Percentiles rank a stretch among this genome's conserved stretches.
Conservation (phyloP, 2,113 vertebrate genomes). For the Protobothrops mucrosquamatus region DNA sequence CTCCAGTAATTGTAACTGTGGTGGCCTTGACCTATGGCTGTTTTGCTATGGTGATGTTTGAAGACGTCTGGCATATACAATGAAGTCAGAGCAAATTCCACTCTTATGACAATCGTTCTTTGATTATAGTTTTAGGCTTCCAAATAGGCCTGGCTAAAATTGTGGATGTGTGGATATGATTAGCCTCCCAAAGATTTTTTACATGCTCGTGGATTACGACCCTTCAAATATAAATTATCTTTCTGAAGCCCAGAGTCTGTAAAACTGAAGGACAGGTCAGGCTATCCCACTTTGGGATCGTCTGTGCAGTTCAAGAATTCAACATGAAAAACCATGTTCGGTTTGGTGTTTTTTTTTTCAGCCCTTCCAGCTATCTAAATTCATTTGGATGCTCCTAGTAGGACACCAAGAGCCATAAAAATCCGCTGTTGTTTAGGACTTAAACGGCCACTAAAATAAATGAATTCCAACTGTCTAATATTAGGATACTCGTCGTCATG, state of each 20-base stretch:
- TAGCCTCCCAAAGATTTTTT: neutral
- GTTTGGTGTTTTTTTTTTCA: neutral
- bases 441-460: neutral
- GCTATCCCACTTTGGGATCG: neutral
- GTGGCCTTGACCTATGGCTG: neutral
- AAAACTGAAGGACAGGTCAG: neutral
- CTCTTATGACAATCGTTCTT: conserved; percentile 6
- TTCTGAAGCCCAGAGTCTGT: neutral
- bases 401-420: neutral
- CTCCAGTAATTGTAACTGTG: neutral
- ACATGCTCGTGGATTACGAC: neutral
- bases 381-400: neutral
- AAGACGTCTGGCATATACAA: conserved; percentile 37
- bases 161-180: neutral
- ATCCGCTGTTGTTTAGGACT: neutral
- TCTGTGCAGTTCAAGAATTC: neutral
- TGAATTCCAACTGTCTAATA: neutral
- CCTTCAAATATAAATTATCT: neutral
- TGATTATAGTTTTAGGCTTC: neutral
- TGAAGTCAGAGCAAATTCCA: conserved; percentile 15
- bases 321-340: neutral
- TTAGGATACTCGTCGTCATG: neutral
- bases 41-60: neutral
- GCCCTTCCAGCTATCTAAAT: neutral
- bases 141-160: conserved; percentile 13